phyloP scores from a whole-genome alignment of 2,888 invertebrate genomes.

The Napeogenes sylphis region DNA sequence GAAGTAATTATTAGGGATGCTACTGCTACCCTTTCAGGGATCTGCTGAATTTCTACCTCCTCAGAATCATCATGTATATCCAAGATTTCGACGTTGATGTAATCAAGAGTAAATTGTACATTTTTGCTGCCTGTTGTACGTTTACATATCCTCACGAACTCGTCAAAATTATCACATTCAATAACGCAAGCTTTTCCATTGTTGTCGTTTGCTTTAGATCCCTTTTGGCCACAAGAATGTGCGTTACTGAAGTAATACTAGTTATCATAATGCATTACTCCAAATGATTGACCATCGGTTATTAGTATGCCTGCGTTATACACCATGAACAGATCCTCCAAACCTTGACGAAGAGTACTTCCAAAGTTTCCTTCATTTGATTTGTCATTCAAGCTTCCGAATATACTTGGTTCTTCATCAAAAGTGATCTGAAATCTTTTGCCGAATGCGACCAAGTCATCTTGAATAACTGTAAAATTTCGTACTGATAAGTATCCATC shows the following conservation, averaged over 20 bases:
- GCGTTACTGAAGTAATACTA: slow-evolving; percentile 30
- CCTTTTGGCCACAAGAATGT: slow-evolving; percentile 27
- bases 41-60: too few relatives aligned
- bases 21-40: slow-evolving; percentile 36
- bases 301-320: slow-evolving; percentile 27
- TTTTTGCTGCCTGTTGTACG: slow-evolving; percentile 22
- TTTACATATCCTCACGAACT: slow-evolving; percentile 27
- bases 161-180: slow-evolving; percentile 24
- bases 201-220: slow-evolving; percentile 14
- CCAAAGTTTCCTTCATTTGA: too few relatives aligned
- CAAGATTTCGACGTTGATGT: too few relatives aligned
- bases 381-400: too few relatives aligned
- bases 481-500: too few relatives aligned
- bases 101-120: too few relatives aligned
- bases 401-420: too few relatives aligned
- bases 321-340: slow-evolving; percentile 21
- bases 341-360: too few relatives aligned
- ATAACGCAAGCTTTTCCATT: slow-evolving; percentile 27
- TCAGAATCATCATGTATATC: too few relatives aligned
- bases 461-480: too few relatives aligned
- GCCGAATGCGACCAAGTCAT: too few relatives aligned
- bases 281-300: slow-evolving; percentile 23
- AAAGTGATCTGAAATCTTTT: background rate
- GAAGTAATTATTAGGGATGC: slow-evolving; percentile 34
- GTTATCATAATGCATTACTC: slow-evolving; percentile 24